Percentiles rank a stretch among this genome's conserved stretches.
Evolutionary conservation across 2,113 vertebrate genomes (phyloP).

Genomic region (Thinocorus orbignyianus): DNA sequence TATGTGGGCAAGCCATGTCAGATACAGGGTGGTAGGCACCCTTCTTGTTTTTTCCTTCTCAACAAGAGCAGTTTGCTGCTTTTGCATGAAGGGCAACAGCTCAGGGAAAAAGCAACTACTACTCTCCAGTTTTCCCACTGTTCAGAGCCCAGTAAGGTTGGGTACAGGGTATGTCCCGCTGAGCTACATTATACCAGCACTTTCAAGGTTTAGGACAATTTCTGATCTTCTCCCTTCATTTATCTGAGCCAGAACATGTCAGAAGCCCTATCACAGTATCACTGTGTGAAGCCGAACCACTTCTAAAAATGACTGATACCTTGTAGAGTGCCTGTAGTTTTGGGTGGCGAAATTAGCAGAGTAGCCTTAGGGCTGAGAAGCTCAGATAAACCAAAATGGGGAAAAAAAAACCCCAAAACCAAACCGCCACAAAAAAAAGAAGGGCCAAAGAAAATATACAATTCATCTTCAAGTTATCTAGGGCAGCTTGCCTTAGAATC

Average conservation of each 20-base stretch:
- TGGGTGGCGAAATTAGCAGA: background rate
- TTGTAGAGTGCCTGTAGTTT: background rate
- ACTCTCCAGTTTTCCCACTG: background rate
- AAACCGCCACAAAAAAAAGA: background rate
- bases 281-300: background rate
- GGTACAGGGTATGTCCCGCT: background rate
- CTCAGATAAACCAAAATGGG: background rate
- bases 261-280: background rate
- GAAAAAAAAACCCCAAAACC: background rate
- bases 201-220: background rate
- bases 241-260: background rate
- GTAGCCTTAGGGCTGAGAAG: background rate
- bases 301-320: background rate
- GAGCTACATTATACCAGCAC: background rate
- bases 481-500: constrained; percentile 37
- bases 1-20: fast-evolving
- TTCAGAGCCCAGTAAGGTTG: background rate
- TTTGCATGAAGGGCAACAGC: background rate
- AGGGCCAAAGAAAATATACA: background rate
- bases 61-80: background rate
- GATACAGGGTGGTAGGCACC: background rate
- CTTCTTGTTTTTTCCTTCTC: background rate
- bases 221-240: background rate
- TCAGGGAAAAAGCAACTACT: background rate
- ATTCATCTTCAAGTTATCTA: constrained; percentile 23